Percentiles rank a stretch among this genome's conserved stretches.
phyloP scores from a whole-genome alignment of 1,140 invertebrate species.

The Pachypeltis micranthus region DNA sequence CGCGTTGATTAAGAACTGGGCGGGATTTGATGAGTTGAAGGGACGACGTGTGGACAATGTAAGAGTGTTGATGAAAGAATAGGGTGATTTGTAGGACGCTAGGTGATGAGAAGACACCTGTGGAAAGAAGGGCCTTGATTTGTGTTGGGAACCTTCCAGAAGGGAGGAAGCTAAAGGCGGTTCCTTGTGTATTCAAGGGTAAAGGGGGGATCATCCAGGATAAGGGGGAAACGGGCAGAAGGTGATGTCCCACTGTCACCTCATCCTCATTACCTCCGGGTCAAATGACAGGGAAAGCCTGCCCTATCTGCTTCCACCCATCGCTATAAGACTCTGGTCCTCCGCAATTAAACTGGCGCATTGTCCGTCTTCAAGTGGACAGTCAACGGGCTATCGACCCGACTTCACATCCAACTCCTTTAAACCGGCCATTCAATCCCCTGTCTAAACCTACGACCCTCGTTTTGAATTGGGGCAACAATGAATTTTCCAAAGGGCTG shows the following conservation, averaged over 20 bases:
- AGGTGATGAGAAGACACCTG: slow-evolving; percentile 13
- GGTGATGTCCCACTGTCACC: slow-evolving; percentile 15
- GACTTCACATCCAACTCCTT: too few relatives aligned
- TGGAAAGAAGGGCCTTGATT: slow-evolving; percentile 13
- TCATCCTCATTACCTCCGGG: slow-evolving; percentile 15
- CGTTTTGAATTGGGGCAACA: too few relatives aligned
- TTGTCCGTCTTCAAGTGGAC: slow-evolving; percentile 4
- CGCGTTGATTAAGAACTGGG: slow-evolving; percentile 4
- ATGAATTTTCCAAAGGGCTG: too few relatives aligned
- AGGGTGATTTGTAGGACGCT: slow-evolving; percentile 12
- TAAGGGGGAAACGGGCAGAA: neutral
- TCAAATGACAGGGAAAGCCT: slow-evolving; percentile 12
- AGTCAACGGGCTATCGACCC: slow-evolving; percentile 3
- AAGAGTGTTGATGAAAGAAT: slow-evolving; percentile 13
- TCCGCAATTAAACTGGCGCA: slow-evolving; percentile 6
- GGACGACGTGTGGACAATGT: slow-evolving; percentile 9
- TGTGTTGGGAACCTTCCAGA: slow-evolving; percentile 14
- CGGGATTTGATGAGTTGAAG: neutral
- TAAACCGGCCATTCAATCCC: too few relatives aligned
- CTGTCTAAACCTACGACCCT: too few relatives aligned
- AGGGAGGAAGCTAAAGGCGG: neutral
- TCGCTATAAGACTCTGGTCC: neutral
- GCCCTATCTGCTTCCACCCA: neutral
- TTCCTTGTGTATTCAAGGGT: neutral
- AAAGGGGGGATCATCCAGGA: too few relatives aligned